These are phyloP conservation scores for Lycocorax pyrrhopterus DNA, from an alignment of 2,113 vertebrate species.

Conservation along the genomic window DNA sequence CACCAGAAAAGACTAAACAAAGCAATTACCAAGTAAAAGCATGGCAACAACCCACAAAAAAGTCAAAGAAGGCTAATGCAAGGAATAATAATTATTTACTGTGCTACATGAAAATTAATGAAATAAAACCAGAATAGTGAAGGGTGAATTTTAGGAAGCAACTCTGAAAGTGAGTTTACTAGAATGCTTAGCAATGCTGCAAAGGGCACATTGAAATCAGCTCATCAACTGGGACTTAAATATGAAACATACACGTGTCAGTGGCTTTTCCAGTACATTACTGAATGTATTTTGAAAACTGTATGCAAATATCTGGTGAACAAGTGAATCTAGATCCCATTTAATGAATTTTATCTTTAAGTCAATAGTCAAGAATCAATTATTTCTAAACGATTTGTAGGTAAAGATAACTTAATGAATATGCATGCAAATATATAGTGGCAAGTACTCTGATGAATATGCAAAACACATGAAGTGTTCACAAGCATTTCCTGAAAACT, in stretches of 20 bases:
- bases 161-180: background rate
- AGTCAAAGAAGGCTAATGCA: background rate
- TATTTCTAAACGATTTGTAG: background rate
- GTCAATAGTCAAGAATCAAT: background rate
- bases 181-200: background rate
- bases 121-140: background rate
- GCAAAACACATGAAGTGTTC: background rate
- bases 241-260: background rate
- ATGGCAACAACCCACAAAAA: background rate
- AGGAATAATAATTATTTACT: background rate
- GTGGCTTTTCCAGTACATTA: background rate
- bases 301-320: background rate
- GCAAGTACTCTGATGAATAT: background rate
- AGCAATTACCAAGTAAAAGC: background rate
- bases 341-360: background rate
- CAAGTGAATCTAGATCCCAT: background rate
- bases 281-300: background rate
- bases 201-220: background rate
- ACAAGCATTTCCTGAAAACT: conserved; percentile 5
- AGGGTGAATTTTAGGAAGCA: background rate
- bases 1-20: background rate
- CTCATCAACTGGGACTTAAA: background rate
- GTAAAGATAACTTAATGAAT: background rate
- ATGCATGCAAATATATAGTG: background rate
- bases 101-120: background rate